A percentile compares a stretch with the other conserved stretches of the same genome.
Evolutionary conservation across 1,140 invertebrate species (phyloP).

Genomic region (Nixonia krombeini): DNA sequence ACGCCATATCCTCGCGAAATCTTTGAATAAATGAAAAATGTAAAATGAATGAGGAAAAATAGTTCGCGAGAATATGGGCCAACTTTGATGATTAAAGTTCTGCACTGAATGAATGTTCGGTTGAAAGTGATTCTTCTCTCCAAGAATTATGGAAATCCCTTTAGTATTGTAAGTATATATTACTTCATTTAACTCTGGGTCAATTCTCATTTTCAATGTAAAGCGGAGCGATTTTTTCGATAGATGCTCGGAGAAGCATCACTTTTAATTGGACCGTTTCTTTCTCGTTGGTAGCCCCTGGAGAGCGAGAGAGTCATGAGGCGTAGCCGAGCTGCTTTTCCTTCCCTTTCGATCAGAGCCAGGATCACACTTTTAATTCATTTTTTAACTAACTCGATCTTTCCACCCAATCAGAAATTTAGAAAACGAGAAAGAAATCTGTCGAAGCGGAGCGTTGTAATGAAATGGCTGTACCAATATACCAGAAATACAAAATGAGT

Average conservation of each 20-base stretch:
- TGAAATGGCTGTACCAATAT: background rate
- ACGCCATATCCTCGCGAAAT: too few species aligned
- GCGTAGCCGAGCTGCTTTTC: slow-evolving; percentile 49
- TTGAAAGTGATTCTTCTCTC: slow-evolving; percentile 18
- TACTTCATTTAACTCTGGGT: slow-evolving; percentile 43
- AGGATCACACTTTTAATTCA: slow-evolving; percentile 70
- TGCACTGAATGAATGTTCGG: background rate
- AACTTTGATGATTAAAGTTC: slow-evolving; percentile 46
- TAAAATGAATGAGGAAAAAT: background rate
- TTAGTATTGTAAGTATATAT: slow-evolving; percentile 41
- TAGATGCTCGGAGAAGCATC: slow-evolving; percentile 36
- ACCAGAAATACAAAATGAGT: background rate
- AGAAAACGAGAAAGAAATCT: too few species aligned
- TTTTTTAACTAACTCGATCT: slow-evolving; percentile 61
- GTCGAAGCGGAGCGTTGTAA: slow-evolving; percentile 1
- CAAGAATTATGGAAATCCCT: slow-evolving; percentile 34
- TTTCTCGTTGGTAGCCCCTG: slow-evolving; percentile 52
- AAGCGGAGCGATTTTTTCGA: slow-evolving; percentile 35
- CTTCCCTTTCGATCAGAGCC: slow-evolving; percentile 60
- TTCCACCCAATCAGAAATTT: slow-evolving; percentile 31
- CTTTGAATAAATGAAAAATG: too few species aligned
- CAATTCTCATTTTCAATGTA: slow-evolving; percentile 49
- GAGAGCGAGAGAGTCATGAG: slow-evolving; percentile 64
- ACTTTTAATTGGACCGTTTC: slow-evolving; percentile 68
- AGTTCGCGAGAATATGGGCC: slow-evolving; percentile 16